These are phyloP conservation scores for Penaeus indicus DNA, from an alignment of 1,140 invertebrate species.

Conservation along the genomic window DNA sequence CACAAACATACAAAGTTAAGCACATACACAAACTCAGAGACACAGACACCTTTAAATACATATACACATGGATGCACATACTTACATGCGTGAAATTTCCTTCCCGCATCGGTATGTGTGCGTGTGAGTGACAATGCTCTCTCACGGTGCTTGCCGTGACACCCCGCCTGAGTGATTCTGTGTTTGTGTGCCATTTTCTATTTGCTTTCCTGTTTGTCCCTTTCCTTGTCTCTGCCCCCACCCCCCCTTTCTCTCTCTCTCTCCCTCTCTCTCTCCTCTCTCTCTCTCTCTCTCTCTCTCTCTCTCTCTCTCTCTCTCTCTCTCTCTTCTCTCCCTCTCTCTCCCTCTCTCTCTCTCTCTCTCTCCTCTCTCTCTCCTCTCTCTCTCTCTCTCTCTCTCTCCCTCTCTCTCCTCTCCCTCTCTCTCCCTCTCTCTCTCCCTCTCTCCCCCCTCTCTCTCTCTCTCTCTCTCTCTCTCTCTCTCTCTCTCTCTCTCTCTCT, in stretches of 20 bases:
- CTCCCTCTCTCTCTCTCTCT: not conserved
- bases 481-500: not conserved
- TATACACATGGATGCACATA: not conserved
- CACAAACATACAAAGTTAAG: not conserved
- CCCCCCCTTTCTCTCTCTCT: not conserved
- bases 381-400: not conserved
- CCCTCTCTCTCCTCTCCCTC: not conserved
- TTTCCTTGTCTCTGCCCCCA: not conserved
- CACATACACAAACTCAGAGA: not conserved
- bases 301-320: not conserved
- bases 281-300: not conserved
- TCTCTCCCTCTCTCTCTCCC: not conserved
- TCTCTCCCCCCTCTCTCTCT: not conserved
- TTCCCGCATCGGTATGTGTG: not conserved
- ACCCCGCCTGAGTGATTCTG: too few species aligned
- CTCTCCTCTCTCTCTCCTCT: too few species aligned
- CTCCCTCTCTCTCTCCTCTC: not conserved
- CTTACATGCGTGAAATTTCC: not conserved
- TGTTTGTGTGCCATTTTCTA: too few species aligned
- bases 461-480: slow-evolving; percentile 10
- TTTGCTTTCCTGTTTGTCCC: too few species aligned
- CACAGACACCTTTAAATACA: not conserved
- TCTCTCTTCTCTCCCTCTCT: too few species aligned
- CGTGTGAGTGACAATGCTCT: not conserved
- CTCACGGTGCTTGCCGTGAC: too few species aligned